Base-by-base conservation (phyloP, 92 coral and sea anemone species). In the Epizoanthus stellaris region DNA sequence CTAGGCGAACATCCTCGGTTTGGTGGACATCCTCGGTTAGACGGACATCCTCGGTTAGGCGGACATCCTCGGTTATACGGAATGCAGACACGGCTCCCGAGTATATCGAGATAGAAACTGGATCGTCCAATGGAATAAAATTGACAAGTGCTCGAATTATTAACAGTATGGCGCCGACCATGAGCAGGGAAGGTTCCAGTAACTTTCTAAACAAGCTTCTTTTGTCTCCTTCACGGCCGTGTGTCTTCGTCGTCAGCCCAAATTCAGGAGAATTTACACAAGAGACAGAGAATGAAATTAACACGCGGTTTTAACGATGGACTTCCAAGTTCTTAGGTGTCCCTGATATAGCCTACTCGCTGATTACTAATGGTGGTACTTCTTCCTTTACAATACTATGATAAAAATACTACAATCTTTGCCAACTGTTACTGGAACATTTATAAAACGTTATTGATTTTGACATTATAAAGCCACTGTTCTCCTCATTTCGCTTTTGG, bases 161-260 rank as follows among this genome's bases (percentile, higher is more conserved):
- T 4, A 14, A n/a, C 11, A 23, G 70, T n/a, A 8, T 11, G 36
- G 20, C 16, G 6, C 52, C 54, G 47, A n/a, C 42, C 13, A 57
- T 59, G 6, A 36, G 80, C 8, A 0, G 9, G 5, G 17, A 57
- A 5, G 40, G 42, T 4, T 17, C 36, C 63, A 38, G 70, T 1
- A 17, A 36, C 15, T 9, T 3, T 34, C 69, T 77, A 0, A 77
- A 77, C 57, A 77, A 77, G 30, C 70, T 77, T 13, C 70, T 77
- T 1, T 60, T 58, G 8, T 70, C 82, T n/a, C 82, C 82, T 36
- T 77, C 82, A 14, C 38, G 82, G 6, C 82, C 82, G 10, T 77
- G 82, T 40, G 82, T 77, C 54, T 77, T 77, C 36, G 80, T 75
- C 20, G 7, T 75, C 23, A 13, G 47, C 20, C 80, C 80, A 30